Evolutionary conservation across 2,113 vertebrate genomes (phyloP), one percentile per base, ranked within the genome.

Genomic region (Dryoscopus gambensis): DNA sequence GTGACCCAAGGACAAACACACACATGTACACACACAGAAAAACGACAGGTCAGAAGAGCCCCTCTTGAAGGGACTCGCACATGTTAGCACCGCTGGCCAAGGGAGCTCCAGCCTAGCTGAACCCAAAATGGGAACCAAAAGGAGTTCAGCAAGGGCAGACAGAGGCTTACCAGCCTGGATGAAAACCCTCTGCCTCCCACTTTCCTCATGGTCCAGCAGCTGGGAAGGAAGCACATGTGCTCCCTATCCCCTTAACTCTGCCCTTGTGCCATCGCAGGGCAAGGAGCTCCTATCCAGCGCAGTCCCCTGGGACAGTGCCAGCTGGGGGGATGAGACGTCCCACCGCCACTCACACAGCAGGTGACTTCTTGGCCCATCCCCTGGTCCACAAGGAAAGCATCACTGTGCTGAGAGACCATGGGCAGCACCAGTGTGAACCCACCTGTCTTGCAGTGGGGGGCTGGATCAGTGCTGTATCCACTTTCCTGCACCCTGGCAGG

Each of bases 1-100:
- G 98, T 83, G 97, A 98, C 97, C 97, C 97, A 97, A 95, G 87
- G 95, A 97, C 97, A 98, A 97, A 98, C 95, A 98, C 97, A 97
- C 89, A 98, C 97, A 98, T 67, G 91, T 76, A 95, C 96, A 98
- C 96, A 98, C 95, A 97, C 96, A 97, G 97, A 98, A 97, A 97
- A 98, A 95, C 17, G 77, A 97, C 97, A 98, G 67, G 97, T 98
- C 98, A 98, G 98, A 98, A 96, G 40, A 73, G 63, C 46, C 76
- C 84, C 80, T 89, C 63, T 56, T 4, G 6, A 70, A 80, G 81
- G 69, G 59, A 60, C 55, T 84, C 7, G 0, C 56, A 80, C 46
- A 1, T 49, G 37, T 17, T 4, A 7, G 85, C 60, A 82, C 39
- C 0, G 0, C 77, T 82, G 78, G 74, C 88, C 15, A 4, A 46